A percentile compares a stretch with the other conserved stretches of the same genome.
Conservation (phyloP, 2,888 invertebrate genomes). For the Parnassius orleans region DNA sequence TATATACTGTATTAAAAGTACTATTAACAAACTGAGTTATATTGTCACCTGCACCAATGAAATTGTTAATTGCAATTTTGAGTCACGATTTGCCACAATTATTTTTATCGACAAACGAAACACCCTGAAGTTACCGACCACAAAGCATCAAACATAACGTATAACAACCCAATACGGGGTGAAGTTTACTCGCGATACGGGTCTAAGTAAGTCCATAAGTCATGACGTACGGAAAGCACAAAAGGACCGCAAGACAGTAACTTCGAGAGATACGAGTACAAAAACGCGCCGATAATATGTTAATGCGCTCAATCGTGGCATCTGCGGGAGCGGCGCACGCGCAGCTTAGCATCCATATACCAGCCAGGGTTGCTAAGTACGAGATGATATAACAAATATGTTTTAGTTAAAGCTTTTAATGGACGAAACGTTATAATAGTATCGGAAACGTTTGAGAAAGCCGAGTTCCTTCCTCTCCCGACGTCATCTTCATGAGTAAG, state of each 20-base stretch:
- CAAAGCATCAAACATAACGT: background rate
- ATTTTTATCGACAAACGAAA: background rate
- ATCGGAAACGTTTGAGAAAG: too few species aligned
- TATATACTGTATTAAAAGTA: too few species aligned
- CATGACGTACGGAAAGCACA: conserved; percentile 37
- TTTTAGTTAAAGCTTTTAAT: too few species aligned
- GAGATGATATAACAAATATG: background rate
- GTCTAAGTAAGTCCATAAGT: conserved; percentile 17
- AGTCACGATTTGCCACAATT: too few species aligned
- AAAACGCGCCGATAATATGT: conserved; percentile 49
- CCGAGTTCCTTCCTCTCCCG: too few species aligned
- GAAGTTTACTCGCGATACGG: background rate
- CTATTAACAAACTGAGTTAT: too few species aligned
- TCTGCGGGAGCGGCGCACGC: conserved; percentile 41
- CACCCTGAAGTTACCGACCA: background rate
- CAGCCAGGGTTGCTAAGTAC: conserved; percentile 25
- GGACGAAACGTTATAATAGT: too few species aligned
- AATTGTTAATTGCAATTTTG: too few species aligned
- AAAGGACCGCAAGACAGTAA: conserved; percentile 40
- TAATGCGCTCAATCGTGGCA: conserved; percentile 57
- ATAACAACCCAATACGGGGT: background rate
- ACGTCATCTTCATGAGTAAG: too few species aligned
- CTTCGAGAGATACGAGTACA: conserved; percentile 34
- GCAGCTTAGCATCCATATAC: conserved; percentile 55
- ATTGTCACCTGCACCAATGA: too few species aligned